These are phyloP conservation scores for Rhincodon typus DNA, from an alignment of 2,797 vertebrate species.

Conservation along the genomic window DNA sequence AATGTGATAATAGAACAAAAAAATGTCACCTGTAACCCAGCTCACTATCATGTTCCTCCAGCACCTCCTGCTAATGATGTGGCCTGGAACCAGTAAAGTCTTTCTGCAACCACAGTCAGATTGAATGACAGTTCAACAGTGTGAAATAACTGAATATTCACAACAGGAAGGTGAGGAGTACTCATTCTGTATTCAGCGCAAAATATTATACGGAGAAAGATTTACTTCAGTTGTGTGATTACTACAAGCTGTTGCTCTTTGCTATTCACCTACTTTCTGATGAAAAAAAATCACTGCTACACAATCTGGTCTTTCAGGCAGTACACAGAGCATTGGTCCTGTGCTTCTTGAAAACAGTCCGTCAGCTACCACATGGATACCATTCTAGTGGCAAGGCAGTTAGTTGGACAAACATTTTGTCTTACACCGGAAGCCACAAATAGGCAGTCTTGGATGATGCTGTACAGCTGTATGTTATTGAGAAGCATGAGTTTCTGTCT, in stretches of 20 bases:
- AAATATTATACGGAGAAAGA: not conserved
- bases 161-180: not conserved
- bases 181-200: not conserved
- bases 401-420: not conserved
- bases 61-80: not conserved
- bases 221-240: not conserved
- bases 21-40: not conserved
- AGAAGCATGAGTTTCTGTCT: not conserved
- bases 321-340: not conserved
- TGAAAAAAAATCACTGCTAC: not conserved
- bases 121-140: not conserved
- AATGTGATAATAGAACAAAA: not conserved
- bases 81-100: not conserved
- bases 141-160: not conserved
- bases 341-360: not conserved
- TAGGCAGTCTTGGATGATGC: not conserved
- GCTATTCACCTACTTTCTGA: not conserved
- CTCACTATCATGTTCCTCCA: not conserved
- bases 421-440: not conserved
- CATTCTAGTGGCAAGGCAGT: not conserved
- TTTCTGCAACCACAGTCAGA: not conserved
- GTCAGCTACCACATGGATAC: not conserved
- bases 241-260: not conserved
- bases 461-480: not conserved
- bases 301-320: not conserved